A percentile compares a stretch with the other conserved stretches of the same genome.
Conservation (phyloP, 2,113 vertebrate genomes). For the Tor tambroides region DNA sequence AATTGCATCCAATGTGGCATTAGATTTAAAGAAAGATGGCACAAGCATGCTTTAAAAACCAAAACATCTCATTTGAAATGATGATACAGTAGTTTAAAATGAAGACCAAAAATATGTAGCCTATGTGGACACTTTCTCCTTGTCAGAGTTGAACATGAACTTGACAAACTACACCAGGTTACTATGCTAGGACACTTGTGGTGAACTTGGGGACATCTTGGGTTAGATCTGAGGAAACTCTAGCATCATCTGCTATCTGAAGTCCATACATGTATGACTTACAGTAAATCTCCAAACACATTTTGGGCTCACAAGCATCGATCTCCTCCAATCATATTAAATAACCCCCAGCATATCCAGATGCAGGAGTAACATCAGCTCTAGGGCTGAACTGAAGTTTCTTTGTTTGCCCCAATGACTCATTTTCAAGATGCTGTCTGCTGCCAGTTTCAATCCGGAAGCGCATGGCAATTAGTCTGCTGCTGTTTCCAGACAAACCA, state of each 20-base stretch:
- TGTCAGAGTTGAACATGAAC: not conserved
- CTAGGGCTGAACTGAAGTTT: slow-evolving; percentile 80
- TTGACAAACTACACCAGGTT: not conserved
- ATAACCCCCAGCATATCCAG: slow-evolving; percentile 39
- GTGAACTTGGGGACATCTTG: not conserved
- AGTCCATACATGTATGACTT: not conserved
- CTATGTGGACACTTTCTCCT: not conserved
- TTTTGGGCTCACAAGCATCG: not conserved
- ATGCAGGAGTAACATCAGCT: slow-evolving; percentile 42
- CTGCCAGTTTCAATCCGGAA: slow-evolving; percentile 99
- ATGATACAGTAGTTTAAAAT: not conserved
- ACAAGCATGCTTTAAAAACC: not conserved
- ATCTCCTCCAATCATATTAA: not conserved
- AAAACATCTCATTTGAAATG: not conserved
- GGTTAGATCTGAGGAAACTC: not conserved
- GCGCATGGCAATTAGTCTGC: slow-evolving; percentile 98
- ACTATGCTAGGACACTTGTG: not conserved
- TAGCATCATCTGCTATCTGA: not conserved
- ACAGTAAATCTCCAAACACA: not conserved
- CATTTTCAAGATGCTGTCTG: slow-evolving; percentile 99
- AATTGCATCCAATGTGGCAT: not conserved
- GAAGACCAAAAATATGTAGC: not conserved
- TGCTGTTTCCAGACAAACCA: slow-evolving; percentile 92
- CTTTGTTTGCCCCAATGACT: slow-evolving; percentile 97
- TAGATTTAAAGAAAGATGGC: not conserved